Percentiles rank a stretch among this genome's conserved stretches.
Evolutionary conservation across 2,113 vertebrate genomes (phyloP).

Genomic region (Caranx melampygus): DNA sequence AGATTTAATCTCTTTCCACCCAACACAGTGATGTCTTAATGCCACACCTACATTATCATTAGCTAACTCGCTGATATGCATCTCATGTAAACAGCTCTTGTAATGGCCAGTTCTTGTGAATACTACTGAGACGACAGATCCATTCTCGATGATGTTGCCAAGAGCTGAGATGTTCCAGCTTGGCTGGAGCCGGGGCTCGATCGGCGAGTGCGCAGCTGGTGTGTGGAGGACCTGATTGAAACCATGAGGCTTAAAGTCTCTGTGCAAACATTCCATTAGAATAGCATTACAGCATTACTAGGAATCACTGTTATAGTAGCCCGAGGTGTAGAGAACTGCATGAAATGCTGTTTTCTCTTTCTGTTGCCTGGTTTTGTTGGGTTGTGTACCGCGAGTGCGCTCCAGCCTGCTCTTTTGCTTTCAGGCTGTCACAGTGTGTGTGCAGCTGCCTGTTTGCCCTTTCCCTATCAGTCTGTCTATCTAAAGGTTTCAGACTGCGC

Average conservation of each 20-base stretch:
- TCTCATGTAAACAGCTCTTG: conserved; percentile 4
- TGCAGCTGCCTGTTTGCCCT: conserved; percentile 34
- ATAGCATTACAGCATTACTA: conserved; percentile 41
- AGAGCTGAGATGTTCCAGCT: conserved; percentile 41
- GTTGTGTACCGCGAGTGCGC: not conserved
- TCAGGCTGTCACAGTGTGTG: conserved; percentile 22
- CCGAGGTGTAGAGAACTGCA: conserved; percentile 10
- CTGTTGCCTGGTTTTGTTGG: not conserved
- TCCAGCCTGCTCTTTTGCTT: conserved; percentile 17
- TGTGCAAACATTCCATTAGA: conserved; percentile 57
- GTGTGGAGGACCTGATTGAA: conserved; percentile 59
- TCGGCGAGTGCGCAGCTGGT: conserved; percentile 48
- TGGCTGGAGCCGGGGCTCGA: conserved; percentile 38
- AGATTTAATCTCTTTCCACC: not conserved
- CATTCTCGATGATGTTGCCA: conserved; percentile 20
- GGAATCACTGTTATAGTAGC: conserved; percentile 32
- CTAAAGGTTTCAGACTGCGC: conserved; percentile 57
- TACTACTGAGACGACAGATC: not conserved
- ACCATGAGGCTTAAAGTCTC: conserved; percentile 54
- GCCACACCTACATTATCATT: not conserved
- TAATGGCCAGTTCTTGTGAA: not conserved
- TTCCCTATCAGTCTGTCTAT: conserved; percentile 27
- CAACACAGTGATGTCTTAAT: not conserved
- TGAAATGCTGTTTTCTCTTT: conserved; percentile 2
- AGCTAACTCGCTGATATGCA: not conserved